Base-by-base conservation (phyloP, 2,113 vertebrate genomes). In the Melanocharis versteri region DNA sequence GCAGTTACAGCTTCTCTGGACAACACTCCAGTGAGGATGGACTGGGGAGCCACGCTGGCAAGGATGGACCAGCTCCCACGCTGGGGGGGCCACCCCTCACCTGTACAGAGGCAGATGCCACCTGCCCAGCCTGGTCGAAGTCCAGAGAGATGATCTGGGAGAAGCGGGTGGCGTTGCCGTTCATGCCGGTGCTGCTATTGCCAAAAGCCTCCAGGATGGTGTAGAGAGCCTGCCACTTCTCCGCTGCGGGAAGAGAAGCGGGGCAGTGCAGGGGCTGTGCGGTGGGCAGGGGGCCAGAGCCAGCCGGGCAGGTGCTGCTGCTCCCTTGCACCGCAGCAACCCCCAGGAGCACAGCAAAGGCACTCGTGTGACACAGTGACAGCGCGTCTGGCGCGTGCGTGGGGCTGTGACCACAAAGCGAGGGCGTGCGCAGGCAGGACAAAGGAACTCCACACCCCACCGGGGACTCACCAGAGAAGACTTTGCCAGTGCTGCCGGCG, bases 211-310 rank as follows among this genome's bases (percentile, higher is more conserved):
- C 99, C 97, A 99, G 97, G 97, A 99, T 96, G 80, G 99, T 99
- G 97, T 98, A 98, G 42, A 99, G 99, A 2, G 99, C 99, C 97
- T 99, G 99, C 99, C 99, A 99, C 95, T 99, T 99, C 97, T 99
- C 99, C 28, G 93, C 99, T 99, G 97, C 15, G 31, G 95, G 96
- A 83, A 96, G 14, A 98, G 56, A 94, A 77, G 78, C 30, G 8
- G 83, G 28, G 79, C 30, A 18, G 91, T 94, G 91, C 76, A 77
- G 65, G 78, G 56, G 89, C 62, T 16, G 76, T 15, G 93, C 3
- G 1, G 65, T 1, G 3, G 73, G 37, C 10, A 13, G 76, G 30
- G 26, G 12, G 51, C 37, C 22, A 2, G 69, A 60, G 82, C 56
- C 1, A 2, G 73, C 64, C 4, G 0, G 89, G 69, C 61, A 56